Evolutionary conservation across 2,888 invertebrate genomes (phyloP), one percentile per base, ranked within the genome.

Genomic region (Erebia ligea): DNA sequence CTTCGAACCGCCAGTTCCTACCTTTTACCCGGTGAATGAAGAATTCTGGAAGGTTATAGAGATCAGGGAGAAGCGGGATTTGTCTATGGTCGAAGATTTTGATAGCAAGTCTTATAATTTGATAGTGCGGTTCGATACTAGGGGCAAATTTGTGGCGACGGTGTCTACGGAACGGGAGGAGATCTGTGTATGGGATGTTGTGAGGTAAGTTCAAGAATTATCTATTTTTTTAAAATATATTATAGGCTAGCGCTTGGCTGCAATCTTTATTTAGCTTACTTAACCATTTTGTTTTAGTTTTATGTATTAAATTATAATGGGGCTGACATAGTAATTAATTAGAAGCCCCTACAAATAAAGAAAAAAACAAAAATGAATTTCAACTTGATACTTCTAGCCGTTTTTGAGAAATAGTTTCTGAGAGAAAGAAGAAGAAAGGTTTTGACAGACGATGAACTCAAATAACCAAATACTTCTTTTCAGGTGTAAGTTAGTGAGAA

Each of bases 141-240:
- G 95, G 66, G 95, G 96, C 59, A 95, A 95, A 82, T 97, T 95
- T 84, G 95, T 97, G 45, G 96, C 97, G 13, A 96, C 96, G 0
- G 94, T 97, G 34, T 96, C 96, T 3, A 96, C 97, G 0, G 95
- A 95, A 68, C 88, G 95, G 11, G 96, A 97, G 78, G 97, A 97
- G 86, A 95, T 98, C 56, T 95, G 95, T 78, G 97, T 98, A 10
- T 97, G 97, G 97, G 96, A 97, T 91, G 95, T 97, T 17, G 80
- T 85, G 1, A 87, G 84, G 92, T 92, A 73, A 87, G 89, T 56
- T 67, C 62, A 25, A 57, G 25, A 25, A 25, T 57, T 9, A 21
- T 21, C 19, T 56, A n/a, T n/a, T n/a, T n/a, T n/a, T n/a, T n/a
- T n/a, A n/a, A n/a, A n/a, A n/a, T n/a, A n/a, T n/a, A n/a, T n/a